These are phyloP conservation scores for Amazona guildingii DNA, from an alignment of 2,113 vertebrate species.

Conservation along the genomic window DNA sequence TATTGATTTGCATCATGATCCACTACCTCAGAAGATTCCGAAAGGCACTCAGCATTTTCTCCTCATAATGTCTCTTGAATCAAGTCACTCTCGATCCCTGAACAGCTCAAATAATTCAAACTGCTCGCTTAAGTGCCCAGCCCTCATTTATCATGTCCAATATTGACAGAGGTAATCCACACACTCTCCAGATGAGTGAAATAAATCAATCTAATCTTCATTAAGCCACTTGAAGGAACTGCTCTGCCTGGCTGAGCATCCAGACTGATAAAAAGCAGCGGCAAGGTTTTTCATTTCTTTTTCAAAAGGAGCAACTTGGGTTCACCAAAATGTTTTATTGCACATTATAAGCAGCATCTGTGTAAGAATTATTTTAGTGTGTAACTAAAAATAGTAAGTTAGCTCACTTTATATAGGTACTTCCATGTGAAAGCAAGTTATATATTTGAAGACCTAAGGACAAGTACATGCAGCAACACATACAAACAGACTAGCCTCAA, in stretches of 20 bases:
- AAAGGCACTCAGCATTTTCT: background rate
- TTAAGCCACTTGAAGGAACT: constrained; percentile 24
- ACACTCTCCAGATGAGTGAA: constrained; percentile 31
- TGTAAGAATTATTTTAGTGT: background rate
- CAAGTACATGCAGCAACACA: background rate
- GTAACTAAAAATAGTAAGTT: background rate
- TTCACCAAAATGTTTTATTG: background rate
- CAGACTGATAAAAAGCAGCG: background rate
- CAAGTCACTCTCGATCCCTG: background rate
- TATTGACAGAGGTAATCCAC: constrained; percentile 56
- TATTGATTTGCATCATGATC: background rate
- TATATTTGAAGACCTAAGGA: background rate
- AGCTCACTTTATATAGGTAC: background rate
- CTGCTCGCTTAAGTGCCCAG: constrained; percentile 16
- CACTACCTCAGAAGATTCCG: background rate
- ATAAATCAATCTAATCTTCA: constrained; percentile 52
- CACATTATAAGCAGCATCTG: background rate
- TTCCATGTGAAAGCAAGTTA: background rate
- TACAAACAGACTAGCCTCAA: background rate
- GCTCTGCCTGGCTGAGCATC: background rate
- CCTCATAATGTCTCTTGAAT: background rate
- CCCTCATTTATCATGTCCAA: constrained; percentile 25
- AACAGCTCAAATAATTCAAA: background rate
- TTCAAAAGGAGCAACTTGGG: background rate
- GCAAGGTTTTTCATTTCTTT: background rate